phyloP scores from a whole-genome alignment of 2,113 vertebrate genomes.

The Cyrtonyx montezumae region DNA sequence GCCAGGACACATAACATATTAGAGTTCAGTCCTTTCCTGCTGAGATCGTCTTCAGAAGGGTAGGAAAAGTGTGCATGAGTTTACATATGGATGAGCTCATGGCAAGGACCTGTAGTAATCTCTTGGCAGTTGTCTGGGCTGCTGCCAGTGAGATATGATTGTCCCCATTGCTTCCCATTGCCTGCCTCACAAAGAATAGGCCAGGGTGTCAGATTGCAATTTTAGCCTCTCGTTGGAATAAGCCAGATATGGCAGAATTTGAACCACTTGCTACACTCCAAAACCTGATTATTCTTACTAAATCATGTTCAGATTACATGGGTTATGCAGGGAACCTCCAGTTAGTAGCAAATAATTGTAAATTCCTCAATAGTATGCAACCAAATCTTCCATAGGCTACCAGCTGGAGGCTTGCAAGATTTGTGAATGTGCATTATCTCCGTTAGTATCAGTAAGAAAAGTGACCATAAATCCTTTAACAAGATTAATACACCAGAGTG shows the following conservation, averaged over 20 bases:
- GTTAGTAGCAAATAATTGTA: conserved; percentile 1
- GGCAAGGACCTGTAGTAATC: not conserved
- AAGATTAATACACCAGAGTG: not conserved
- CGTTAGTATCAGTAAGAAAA: not conserved
- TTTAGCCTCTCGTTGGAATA: not conserved
- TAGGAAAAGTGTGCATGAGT: not conserved
- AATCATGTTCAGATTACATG: not conserved
- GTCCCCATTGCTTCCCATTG: not conserved
- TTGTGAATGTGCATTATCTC: not conserved
- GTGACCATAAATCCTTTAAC: not conserved
- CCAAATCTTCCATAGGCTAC: not conserved
- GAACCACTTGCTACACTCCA: not conserved
- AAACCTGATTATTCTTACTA: conserved; percentile 18
- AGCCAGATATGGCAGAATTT: not conserved
- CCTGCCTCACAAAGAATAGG: not conserved
- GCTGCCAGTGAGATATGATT: not conserved
- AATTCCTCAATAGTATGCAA: conserved; percentile 3
- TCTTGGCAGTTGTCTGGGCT: not conserved
- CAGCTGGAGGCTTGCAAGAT: not conserved
- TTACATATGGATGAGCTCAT: not conserved
- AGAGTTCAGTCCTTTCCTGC: not conserved
- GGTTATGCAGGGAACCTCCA: not conserved
- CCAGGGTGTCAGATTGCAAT: not conserved
- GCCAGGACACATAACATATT: not conserved
- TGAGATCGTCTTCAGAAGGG: accelerated